phyloP scores from a whole-genome alignment of 2,797 vertebrate genomes.

The Ceyx erithaca region DNA sequence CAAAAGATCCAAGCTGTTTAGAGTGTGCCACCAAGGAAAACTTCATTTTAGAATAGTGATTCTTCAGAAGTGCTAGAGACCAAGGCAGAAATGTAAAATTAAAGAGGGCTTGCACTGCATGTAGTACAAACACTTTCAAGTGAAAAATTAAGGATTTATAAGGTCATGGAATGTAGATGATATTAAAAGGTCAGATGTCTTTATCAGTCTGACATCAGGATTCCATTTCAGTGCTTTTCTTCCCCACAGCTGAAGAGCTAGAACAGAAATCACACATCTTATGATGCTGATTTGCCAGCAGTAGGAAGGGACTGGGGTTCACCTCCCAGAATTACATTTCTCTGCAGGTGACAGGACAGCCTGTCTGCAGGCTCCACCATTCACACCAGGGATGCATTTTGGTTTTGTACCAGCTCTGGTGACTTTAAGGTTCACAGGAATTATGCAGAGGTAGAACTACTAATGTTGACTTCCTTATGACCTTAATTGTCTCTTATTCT shows the following conservation, averaged over 20 bases:
- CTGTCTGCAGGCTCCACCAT: not conserved
- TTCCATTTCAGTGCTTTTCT: not conserved
- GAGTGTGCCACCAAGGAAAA: not conserved
- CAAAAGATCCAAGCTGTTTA: not conserved
- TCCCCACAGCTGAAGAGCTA: not conserved
- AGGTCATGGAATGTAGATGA: not conserved
- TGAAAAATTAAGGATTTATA: not conserved
- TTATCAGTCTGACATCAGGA: not conserved
- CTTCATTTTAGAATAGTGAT: not conserved
- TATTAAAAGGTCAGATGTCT: not conserved
- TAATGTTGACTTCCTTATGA: not conserved
- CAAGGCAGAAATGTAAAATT: not conserved
- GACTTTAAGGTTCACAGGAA: not conserved
- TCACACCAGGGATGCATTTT: not conserved
- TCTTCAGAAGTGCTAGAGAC: not conserved
- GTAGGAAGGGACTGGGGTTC: not conserved
- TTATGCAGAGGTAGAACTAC: not conserved
- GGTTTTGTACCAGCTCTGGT: not conserved
- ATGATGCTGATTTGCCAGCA: not conserved
- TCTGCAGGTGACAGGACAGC: not conserved
- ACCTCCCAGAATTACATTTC: not conserved
- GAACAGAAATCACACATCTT: not conserved
- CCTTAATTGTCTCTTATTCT: not conserved
- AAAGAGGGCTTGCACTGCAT: not conserved
- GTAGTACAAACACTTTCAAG: not conserved